Conservation (phyloP, 2,888 invertebrate species). For the Escarpia spicata region DNA sequence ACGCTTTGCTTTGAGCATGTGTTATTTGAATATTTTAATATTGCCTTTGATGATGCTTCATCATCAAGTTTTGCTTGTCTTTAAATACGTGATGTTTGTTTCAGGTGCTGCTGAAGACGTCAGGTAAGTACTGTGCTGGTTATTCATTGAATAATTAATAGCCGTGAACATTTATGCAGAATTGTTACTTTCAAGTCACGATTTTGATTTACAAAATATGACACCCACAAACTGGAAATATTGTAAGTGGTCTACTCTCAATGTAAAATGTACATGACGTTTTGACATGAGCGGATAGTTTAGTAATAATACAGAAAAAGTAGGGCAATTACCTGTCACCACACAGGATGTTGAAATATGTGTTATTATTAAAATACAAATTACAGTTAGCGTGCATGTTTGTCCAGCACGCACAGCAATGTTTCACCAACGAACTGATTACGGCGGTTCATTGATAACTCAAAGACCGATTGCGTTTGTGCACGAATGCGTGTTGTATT, state of each 20-base stretch:
- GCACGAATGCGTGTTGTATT: not conserved
- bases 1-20: no score
- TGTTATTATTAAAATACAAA: not conserved
- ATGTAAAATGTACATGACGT: not conserved
- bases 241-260: no score
- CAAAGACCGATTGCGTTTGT: not conserved
- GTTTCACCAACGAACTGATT: not conserved
- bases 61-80: not conserved
- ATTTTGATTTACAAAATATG: no score
- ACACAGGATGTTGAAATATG: not conserved
- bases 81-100: not conserved
- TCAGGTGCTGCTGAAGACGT: not conserved
- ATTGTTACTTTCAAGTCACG: no score
- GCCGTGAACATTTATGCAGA: no score
- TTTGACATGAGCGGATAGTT: not conserved
- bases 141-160: not conserved
- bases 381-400: not conserved
- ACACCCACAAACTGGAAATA: no score
- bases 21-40: not conserved
- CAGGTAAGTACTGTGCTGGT: not conserved
- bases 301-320: not conserved
- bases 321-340: not conserved
- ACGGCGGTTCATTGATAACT: not conserved
- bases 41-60: not conserved
- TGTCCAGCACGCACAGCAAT: not conserved